A percentile compares a stretch with the other conserved stretches of the same genome.
These are phyloP conservation scores for Anthopleura sola DNA, from an alignment of 64 coral and sea anemone species.

Conservation along the genomic window DNA sequence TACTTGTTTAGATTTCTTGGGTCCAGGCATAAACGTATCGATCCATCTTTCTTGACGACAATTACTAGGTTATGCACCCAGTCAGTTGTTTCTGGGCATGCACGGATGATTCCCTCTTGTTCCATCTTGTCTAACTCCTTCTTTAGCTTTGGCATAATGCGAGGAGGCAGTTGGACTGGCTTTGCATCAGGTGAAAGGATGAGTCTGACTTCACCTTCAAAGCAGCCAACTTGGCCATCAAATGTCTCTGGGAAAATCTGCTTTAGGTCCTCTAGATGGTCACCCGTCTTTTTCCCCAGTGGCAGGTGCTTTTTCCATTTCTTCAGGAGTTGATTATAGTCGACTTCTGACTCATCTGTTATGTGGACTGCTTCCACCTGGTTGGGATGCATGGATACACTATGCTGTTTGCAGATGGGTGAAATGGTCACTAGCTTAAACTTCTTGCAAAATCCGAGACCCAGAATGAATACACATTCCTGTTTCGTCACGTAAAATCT, in stretches of 20 bases:
- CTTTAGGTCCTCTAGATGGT: not conserved
- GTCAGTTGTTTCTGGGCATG: not conserved
- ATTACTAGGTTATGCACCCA: not conserved
- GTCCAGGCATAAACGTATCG: not conserved
- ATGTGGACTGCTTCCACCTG: not conserved
- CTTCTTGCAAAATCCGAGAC: conserved; percentile 1
- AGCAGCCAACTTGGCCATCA: not conserved
- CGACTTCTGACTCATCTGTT: not conserved
- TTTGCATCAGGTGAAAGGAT: not conserved
- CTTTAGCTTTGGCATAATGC: not conserved
- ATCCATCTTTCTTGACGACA: not conserved
- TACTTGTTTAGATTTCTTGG: not conserved
- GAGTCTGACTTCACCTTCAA: not conserved
- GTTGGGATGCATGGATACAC: not conserved
- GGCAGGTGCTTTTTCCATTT: not conserved
- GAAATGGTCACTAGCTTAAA: not conserved
- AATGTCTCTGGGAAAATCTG: not conserved
- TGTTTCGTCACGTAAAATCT: not conserved
- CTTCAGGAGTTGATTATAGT: not conserved
- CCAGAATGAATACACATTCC: not conserved
- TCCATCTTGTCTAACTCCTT: not conserved
- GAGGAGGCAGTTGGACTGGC: not conserved
- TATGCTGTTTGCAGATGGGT: not conserved
- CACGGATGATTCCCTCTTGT: not conserved
- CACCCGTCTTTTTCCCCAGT: not conserved